Evolutionary conservation across 1,140 invertebrate species (phyloP).

Genomic region (Drosophila virilis): DNA sequence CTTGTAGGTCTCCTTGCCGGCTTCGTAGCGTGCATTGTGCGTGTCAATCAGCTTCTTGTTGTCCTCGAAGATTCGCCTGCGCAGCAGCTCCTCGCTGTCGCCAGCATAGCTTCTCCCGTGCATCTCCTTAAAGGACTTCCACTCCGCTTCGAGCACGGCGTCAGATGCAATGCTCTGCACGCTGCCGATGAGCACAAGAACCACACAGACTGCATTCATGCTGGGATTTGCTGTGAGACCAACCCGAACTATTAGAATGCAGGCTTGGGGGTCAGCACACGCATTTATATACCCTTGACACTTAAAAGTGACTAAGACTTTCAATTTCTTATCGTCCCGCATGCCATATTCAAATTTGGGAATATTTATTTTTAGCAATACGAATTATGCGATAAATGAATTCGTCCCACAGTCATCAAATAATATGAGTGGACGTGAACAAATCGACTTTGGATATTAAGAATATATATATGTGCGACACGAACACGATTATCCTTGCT

Average conservation of each 20-base stretch:
- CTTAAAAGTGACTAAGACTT: background rate
- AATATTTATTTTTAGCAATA: no score
- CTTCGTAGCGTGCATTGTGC: constrained; percentile 90
- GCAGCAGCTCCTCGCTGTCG: constrained; percentile 90
- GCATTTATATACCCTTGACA: background rate
- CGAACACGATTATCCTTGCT: no score
- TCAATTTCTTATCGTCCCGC: background rate
- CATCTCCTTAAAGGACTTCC: constrained; percentile 84
- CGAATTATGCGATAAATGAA: no score
- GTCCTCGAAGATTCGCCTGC: constrained; percentile 93
- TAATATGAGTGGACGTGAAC: no score
- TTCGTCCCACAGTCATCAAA: no score
- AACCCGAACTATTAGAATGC: background rate
- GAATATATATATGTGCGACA: no score
- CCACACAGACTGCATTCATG: constrained; percentile 3
- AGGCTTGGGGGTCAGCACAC: background rate
- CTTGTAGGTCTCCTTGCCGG: constrained; percentile 87
- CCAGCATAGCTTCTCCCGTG: constrained; percentile 89
- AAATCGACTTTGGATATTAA: no score
- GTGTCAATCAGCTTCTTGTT: constrained; percentile 91
- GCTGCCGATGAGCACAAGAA: background rate
- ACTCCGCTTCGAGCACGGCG: constrained; percentile 7
- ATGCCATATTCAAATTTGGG: no score
- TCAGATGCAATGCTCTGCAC: background rate
- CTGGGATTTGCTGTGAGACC: background rate